Conservation (phyloP, 2,113 vertebrate species). For the Silurus asotus region DNA sequence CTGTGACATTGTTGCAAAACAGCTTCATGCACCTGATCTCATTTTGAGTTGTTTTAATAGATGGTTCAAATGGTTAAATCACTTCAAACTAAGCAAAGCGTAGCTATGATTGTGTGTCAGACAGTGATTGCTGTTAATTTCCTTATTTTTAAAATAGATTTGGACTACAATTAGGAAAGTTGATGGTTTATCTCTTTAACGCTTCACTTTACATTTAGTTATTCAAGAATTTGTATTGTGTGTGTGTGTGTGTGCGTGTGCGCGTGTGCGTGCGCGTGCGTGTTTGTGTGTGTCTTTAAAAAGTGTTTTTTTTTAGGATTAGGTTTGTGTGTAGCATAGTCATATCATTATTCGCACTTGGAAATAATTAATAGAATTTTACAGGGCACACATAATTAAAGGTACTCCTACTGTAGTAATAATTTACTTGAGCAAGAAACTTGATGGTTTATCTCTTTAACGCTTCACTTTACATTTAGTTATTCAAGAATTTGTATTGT, state of each 20-base stretch:
- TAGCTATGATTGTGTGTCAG: not conserved
- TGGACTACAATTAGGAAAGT: not conserved
- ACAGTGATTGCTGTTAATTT: not conserved
- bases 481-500: not conserved
- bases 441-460: not conserved
- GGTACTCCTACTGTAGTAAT: not conserved
- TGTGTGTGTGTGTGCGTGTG: not conserved
- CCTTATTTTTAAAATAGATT: not conserved
- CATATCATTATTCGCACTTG: not conserved
- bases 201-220: not conserved
- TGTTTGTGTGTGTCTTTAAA: not conserved
- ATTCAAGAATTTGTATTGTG: not conserved
- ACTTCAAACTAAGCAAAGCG: not conserved
- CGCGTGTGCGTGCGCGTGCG: too few species aligned
- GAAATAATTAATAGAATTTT: not conserved
- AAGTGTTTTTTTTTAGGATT: not conserved
- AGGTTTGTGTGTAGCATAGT: not conserved
- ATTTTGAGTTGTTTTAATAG: not conserved
- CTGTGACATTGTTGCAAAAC: not conserved
- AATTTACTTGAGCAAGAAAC: not conserved
- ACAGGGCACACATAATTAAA: not conserved
- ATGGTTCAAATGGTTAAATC: not conserved
- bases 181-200: not conserved
- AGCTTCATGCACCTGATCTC: not conserved
- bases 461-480: not conserved